These are phyloP conservation scores for Rhodophaea formosa DNA, from an alignment of 2,888 invertebrate genomes.

Conservation along the genomic window DNA sequence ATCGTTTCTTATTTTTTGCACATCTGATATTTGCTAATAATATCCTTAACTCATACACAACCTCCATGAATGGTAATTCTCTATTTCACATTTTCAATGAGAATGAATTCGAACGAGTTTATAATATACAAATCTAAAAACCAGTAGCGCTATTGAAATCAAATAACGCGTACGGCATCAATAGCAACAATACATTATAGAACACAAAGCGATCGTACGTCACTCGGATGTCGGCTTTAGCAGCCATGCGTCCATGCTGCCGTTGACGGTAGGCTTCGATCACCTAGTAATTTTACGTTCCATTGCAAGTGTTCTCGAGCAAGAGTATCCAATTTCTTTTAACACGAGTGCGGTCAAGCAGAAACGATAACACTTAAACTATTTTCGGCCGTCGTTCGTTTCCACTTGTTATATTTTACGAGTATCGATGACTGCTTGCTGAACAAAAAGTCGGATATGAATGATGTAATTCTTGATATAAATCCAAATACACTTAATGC, in stretches of 20 bases:
- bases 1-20: no score
- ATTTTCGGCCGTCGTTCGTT: conserved; percentile 41
- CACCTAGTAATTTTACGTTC: conserved; percentile 70
- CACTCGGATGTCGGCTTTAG: conserved; percentile 35
- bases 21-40: no score
- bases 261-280: conserved; percentile 54
- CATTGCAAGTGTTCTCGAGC: conserved; percentile 69
- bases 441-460: conserved; percentile 33
- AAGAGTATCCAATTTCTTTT: conserved; percentile 72
- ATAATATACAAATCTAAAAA: conserved; percentile 28
- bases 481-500: conserved; percentile 29
- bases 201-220: conserved; percentile 43
- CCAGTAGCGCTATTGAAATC: conserved; percentile 50
- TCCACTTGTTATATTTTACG: conserved; percentile 45
- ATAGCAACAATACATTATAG: conserved; percentile 55
- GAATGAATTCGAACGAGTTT: conserved; percentile 21
- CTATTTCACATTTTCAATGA: conserved; percentile 17
- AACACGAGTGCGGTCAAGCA: conserved; percentile 61
- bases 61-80: not conserved
- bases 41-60: not conserved
- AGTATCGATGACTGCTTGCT: conserved; percentile 33
- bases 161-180: conserved; percentile 55
- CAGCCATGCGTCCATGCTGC: conserved; percentile 26
- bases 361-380: conserved; percentile 65
- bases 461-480: conserved; percentile 34